Percentiles rank a stretch among this genome's conserved stretches.
Evolutionary conservation across 1,140 invertebrate genomes (phyloP).

Genomic region (Cylas formicarius): DNA sequence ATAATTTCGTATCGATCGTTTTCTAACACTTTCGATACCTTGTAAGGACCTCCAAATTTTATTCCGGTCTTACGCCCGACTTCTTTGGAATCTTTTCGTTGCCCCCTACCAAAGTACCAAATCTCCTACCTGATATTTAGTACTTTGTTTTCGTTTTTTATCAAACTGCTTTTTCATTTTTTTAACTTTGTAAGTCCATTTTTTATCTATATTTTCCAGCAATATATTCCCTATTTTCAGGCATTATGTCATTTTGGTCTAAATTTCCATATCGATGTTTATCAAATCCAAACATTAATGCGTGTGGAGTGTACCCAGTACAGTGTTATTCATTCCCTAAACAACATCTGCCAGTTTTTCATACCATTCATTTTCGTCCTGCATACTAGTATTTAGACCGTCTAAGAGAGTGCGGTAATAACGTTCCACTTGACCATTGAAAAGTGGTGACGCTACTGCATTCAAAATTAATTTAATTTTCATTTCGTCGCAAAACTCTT

Average conservation of each 20-base stretch:
- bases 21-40: slow-evolving; percentile 4
- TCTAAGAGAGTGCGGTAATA: slow-evolving; percentile 1
- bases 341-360: neutral
- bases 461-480: neutral
- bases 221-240: slow-evolving; percentile 6
- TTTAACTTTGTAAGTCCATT: slow-evolving; percentile 3
- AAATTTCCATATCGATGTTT: slow-evolving; percentile 10
- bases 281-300: slow-evolving; percentile 13
- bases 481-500: neutral
- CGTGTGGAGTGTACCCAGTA: slow-evolving; percentile 2
- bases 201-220: slow-evolving; percentile 6
- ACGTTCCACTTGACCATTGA: slow-evolving; percentile 9
- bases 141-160: slow-evolving; percentile 2
- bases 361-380: slow-evolving; percentile 8
- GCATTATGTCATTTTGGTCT: neutral
- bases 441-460: neutral
- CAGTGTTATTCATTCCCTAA: slow-evolving; percentile 9
- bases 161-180: slow-evolving; percentile 8
- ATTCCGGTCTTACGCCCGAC: slow-evolving; percentile 4
- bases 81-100: neutral
- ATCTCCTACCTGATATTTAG: neutral
- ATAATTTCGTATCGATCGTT: slow-evolving; percentile 17
- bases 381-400: slow-evolving; percentile 2
- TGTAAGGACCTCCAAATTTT: slow-evolving; percentile 10
- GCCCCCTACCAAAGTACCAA: neutral